These are phyloP conservation scores for Penaeus vannamei DNA, from an alignment of 1,140 invertebrate genomes.

Conservation along the genomic window DNA sequence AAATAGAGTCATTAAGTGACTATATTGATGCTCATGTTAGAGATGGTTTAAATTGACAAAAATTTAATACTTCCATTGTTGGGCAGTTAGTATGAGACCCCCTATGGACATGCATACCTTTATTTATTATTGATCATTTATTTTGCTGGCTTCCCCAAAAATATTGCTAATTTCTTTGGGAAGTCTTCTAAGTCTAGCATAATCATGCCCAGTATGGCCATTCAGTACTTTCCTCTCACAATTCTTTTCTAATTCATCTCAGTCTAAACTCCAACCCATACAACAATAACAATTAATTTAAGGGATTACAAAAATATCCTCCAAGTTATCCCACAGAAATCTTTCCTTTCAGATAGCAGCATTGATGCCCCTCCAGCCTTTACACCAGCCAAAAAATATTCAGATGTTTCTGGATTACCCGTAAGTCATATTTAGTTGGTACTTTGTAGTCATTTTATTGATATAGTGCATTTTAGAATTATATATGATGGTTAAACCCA, in stretches of 20 bases:
- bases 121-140: constrained; percentile 1
- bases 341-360: constrained; percentile 70
- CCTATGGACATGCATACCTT: too few relatives aligned
- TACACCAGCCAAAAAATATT: constrained; percentile 92
- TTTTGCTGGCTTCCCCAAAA: not conserved
- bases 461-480: too few relatives aligned
- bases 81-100: too few relatives aligned
- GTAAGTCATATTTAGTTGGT: constrained; percentile 72
- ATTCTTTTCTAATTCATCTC: not conserved
- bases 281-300: not conserved
- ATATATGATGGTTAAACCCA: too few relatives aligned
- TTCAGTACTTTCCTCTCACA: not conserved
- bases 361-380: constrained; percentile 93
- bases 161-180: not conserved
- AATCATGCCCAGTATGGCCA: not conserved
- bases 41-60: too few relatives aligned
- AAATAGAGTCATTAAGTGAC: too few relatives aligned
- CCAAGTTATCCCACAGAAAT: not conserved
- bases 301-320: not conserved
- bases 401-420: constrained; percentile 89
- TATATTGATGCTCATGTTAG: too few relatives aligned
- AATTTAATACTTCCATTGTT: too few relatives aligned
- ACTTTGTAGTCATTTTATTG: too few relatives aligned
- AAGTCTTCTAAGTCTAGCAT: not conserved
- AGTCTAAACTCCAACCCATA: not conserved